phyloP scores from a whole-genome alignment of 2,797 vertebrate species.

The Zalophus californianus region DNA sequence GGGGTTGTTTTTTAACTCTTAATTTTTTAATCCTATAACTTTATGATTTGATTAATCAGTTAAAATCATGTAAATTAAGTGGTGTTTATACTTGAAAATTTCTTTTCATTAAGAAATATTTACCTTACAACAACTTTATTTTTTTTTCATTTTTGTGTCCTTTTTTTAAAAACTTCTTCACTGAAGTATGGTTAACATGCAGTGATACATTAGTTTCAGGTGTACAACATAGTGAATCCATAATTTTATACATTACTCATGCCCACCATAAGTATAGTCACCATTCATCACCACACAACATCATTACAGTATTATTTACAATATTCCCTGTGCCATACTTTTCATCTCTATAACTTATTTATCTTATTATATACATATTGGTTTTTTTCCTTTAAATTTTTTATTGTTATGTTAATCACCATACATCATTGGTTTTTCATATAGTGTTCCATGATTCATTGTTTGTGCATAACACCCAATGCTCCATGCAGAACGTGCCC shows the following conservation, averaged over 20 bases:
- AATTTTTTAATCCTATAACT: neutral
- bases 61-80: neutral
- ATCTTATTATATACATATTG: neutral
- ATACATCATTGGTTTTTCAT: too few species aligned
- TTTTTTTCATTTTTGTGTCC: neutral
- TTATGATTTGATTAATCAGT: neutral
- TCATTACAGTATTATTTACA: neutral
- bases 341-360: neutral
- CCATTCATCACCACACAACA: neutral
- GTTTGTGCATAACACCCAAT: too few species aligned
- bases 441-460: too few species aligned
- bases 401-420: too few species aligned
- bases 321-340: neutral
- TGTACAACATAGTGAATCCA: neutral
- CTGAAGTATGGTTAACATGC: neutral
- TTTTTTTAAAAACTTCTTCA: neutral
- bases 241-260: neutral
- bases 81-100: neutral
- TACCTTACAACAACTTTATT: neutral
- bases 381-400: too few species aligned
- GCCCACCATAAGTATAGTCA: neutral
- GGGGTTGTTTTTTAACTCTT: neutral
- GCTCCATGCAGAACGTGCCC: too few species aligned
- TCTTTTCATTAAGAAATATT: neutral
- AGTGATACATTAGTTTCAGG: neutral